These are phyloP conservation scores for Stictonetta naevosa DNA, from an alignment of 2,113 vertebrate species.

Conservation along the genomic window DNA sequence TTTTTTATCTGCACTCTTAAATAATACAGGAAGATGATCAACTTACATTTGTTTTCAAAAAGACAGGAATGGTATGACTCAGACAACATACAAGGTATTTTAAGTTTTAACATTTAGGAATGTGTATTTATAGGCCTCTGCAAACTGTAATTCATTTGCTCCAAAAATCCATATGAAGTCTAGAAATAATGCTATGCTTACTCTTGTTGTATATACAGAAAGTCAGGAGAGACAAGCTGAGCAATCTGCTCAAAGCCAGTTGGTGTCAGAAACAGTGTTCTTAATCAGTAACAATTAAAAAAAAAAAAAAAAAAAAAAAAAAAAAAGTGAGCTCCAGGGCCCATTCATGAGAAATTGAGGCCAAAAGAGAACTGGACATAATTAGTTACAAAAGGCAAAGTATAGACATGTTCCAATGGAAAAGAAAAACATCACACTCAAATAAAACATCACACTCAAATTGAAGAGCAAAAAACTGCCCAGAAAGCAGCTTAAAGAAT, in stretches of 20 bases:
- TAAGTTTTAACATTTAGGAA: not conserved
- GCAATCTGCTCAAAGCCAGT: not conserved
- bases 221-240: not conserved
- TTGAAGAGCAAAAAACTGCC: not conserved
- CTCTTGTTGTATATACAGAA: not conserved
- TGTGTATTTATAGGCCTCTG: not conserved
- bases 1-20: not conserved
- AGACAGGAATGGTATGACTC: not conserved
- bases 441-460: not conserved
- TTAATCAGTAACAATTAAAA: not conserved
- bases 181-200: accelerated
- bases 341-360: not conserved
- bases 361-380: not conserved
- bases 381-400: not conserved
- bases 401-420: not conserved
- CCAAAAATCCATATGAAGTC: not conserved
- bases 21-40: not conserved
- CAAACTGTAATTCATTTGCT: not conserved
- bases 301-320: not conserved
- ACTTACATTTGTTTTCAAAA: not conserved
- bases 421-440: not conserved
- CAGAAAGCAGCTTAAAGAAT: not conserved
- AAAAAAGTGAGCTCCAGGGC: not conserved
- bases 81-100: not conserved
- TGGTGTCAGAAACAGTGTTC: not conserved